Base-by-base conservation (phyloP, 2,797 vertebrate genomes). In the Limnodromus scolopaceus region DNA sequence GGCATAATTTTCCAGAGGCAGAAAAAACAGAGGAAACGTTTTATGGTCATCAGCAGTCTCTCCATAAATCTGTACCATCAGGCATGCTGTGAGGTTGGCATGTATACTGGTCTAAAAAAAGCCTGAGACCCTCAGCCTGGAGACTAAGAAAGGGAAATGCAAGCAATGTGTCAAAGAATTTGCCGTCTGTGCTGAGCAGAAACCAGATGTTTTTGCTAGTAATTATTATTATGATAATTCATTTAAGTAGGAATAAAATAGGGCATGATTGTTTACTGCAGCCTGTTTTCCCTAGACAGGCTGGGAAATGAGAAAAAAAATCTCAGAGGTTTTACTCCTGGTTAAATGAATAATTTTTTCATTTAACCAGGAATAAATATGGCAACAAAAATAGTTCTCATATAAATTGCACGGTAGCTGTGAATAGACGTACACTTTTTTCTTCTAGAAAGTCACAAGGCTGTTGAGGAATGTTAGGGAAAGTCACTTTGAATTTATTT, bases 141-240 rank as follows among this genome's bases (percentile, higher is more conserved):
- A 95, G 75, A 90, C 65, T 80, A 71, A 86, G 63, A 80, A 79
- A 38, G 72, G 48, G 58, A 97, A 97, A 96, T 91, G 65, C 80
- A 86, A 97, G 72, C 92, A 95, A 68, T 77, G 80, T 94, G 77
- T 95, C 82, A 77, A 94, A 95, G 96, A 97, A 97, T 81, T 84
- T 89, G 84, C 93, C 27, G 81, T 95, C 79, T 84, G 95, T 89
- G 69, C 87, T 93, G 87, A 95, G 75, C 83, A 89, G 87, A 97
- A 98, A 96, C 95, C 97, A 98, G 98, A 98, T 98, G 97, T 96
- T 97, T 98, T 97, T 96, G 75, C 87, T 95, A 92, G 96, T 96
- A 98, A 98, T 98, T 98, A 98, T 97, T 98, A 97, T 97, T 89
- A 97, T 98, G 97, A 98, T 98, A 98, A 98, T 98, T 98, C 95